These are phyloP conservation scores for Phoeniculus purpureus DNA, from an alignment of 2,797 vertebrate species.

Conservation along the genomic window DNA sequence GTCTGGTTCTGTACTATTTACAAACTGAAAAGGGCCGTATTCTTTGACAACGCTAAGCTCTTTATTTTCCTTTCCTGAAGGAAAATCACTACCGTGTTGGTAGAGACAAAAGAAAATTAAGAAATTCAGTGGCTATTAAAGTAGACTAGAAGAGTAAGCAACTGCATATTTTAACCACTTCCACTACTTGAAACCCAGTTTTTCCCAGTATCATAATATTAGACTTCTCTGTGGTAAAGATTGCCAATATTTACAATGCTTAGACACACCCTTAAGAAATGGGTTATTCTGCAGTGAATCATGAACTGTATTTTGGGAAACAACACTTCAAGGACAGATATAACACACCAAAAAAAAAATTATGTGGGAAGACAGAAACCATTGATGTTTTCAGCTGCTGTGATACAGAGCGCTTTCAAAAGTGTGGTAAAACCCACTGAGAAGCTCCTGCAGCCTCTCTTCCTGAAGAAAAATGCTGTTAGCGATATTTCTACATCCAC, in stretches of 20 bases:
- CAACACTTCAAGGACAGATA: constrained; percentile 46
- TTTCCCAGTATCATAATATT: background rate
- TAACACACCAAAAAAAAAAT: background rate
- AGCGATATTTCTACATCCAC: background rate
- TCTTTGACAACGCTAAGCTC: background rate
- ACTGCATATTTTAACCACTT: background rate
- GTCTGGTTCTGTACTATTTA: background rate
- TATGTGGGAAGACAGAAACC: constrained; percentile 60
- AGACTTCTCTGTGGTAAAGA: background rate
- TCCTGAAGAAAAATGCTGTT: background rate
- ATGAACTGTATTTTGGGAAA: constrained; percentile 62
- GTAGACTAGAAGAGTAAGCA: background rate
- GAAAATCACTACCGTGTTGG: background rate
- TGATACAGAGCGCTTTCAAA: constrained; percentile 8
- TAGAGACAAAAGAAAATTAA: background rate
- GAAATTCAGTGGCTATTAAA: background rate
- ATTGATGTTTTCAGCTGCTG: constrained; percentile 40
- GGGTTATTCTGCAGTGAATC: constrained; percentile 59
- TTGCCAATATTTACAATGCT: constrained; percentile 31
- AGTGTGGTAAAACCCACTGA: background rate
- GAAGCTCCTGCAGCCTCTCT: background rate
- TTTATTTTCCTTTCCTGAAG: background rate
- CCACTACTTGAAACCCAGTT: background rate
- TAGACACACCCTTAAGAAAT: constrained; percentile 26
- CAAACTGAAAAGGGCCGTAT: background rate